These are phyloP conservation scores for Corythornis leucogaster DNA, from an alignment of 2,797 vertebrate species.

Conservation along the genomic window DNA sequence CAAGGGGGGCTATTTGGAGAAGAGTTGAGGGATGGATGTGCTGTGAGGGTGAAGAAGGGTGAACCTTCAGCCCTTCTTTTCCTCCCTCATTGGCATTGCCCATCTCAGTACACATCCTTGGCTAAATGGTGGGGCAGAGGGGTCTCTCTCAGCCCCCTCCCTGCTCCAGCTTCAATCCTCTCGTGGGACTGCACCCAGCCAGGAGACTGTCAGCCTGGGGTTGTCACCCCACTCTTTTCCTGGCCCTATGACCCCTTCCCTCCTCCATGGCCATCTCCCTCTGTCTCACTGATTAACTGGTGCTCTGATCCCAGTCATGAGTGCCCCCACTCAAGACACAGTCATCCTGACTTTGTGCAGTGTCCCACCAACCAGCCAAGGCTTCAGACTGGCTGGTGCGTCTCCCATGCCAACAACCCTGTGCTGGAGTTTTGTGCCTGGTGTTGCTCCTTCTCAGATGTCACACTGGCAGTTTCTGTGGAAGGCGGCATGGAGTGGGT, in stretches of 20 bases:
- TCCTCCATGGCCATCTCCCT: not conserved
- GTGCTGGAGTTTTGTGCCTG: not conserved
- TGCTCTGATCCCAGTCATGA: not conserved
- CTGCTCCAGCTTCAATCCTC: not conserved
- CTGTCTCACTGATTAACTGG: not conserved
- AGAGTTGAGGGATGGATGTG: not conserved
- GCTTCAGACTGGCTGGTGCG: not conserved
- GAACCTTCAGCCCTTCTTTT: not conserved
- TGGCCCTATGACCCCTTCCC: not conserved
- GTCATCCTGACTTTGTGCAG: accelerated
- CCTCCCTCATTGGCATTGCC: not conserved
- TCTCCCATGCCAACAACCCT: not conserved
- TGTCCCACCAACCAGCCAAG: not conserved
- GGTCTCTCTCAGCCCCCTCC: not conserved
- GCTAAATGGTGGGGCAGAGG: accelerated
- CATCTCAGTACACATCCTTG: not conserved
- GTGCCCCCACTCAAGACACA: not conserved
- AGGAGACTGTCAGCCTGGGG: not conserved
- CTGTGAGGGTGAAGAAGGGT: not conserved
- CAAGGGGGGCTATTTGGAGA: not conserved
- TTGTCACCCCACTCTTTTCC: not conserved
- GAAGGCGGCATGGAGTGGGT: not conserved
- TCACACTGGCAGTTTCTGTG: not conserved
- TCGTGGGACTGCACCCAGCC: not conserved
- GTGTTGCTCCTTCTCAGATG: not conserved